Evolutionary conservation across 2,888 invertebrate species (phyloP), one percentile per base, ranked within the genome.

Genomic region (Terebella lapidaria): DNA sequence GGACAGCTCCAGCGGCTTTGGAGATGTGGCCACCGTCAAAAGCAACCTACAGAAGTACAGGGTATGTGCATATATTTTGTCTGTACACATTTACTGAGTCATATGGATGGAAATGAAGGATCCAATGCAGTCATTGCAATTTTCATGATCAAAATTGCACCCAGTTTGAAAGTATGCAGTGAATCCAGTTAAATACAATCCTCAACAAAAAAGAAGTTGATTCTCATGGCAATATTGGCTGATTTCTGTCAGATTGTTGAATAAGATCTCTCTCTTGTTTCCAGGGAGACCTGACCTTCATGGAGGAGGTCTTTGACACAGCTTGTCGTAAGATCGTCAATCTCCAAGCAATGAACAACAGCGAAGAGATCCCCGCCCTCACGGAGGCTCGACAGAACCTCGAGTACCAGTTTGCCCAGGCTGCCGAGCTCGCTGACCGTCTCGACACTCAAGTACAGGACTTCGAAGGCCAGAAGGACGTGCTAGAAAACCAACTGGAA

Each of bases 21-120:
- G 89, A 61, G 92, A 94, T 82, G 87, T 89, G 10, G 89, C 92
- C 74, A 87, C 87, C 67, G 91, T 90, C 2, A 88, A 89, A 67
- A 86, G 87, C 58, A 88, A 88, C 74, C 82, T 94, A 1, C 86
- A 87, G 20, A 91, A 91, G 78, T 94, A 92, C 75, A 88, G 88
- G 74, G 91, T 79, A 58, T 59, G 62, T 56, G n/a, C 18, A 20
- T 53, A n/a, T n/a, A n/a, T n/a, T n/a, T n/a, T n/a, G n/a, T n/a
- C n/a, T n/a, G n/a, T n/a, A n/a, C n/a, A n/a, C n/a, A n/a, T n/a
- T n/a, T n/a, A n/a, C n/a, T n/a, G n/a, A n/a, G n/a, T n/a, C n/a
- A n/a, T n/a, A n/a, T n/a, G n/a, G n/a, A n/a, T n/a, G n/a, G n/a
- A n/a, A n/a, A n/a, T n/a, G n/a, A n/a, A n/a, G n/a, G n/a, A n/a